Evolutionary conservation across 2,113 vertebrate genomes (phyloP).

Genomic region (Origma solitaria): DNA sequence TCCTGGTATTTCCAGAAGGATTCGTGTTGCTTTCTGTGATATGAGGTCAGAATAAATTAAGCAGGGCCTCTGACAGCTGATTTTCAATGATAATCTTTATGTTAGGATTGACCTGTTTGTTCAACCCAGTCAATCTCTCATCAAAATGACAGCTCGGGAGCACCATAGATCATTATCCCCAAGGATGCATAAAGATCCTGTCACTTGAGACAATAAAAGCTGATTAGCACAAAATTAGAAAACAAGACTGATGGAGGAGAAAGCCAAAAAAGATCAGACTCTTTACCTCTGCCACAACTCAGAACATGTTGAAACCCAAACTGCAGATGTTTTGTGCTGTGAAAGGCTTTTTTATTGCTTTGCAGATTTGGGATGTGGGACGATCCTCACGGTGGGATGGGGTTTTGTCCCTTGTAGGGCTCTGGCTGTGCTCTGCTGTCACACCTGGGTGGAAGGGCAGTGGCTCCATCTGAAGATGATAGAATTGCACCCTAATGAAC

Average conservation of each 20-base stretch:
- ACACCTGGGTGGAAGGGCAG: background rate
- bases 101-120: constrained; percentile 50
- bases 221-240: constrained; percentile 10
- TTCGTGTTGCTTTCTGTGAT: constrained; percentile 25
- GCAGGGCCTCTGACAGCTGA: constrained; percentile 33
- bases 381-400: background rate
- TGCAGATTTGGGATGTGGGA: background rate
- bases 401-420: background rate
- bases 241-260: background rate
- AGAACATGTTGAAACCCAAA: background rate
- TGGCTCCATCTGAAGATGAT: background rate
- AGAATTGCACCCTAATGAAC: background rate
- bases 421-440: background rate
- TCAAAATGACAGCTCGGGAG: constrained; percentile 10
- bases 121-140: constrained; percentile 31
- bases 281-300: background rate
- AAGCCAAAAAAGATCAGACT: background rate
- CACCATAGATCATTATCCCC: constrained; percentile 6
- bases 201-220: constrained; percentile 1
- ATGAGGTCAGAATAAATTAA: constrained; percentile 55
- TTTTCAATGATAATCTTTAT: constrained; percentile 45
- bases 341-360: background rate
- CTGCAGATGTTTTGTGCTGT: background rate
- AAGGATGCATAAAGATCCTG: background rate
- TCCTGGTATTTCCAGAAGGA: constrained; percentile 21